These are phyloP conservation scores for Oscheius sp. DNA, from an alignment of 2,888 invertebrate species.

Conservation along the genomic window DNA sequence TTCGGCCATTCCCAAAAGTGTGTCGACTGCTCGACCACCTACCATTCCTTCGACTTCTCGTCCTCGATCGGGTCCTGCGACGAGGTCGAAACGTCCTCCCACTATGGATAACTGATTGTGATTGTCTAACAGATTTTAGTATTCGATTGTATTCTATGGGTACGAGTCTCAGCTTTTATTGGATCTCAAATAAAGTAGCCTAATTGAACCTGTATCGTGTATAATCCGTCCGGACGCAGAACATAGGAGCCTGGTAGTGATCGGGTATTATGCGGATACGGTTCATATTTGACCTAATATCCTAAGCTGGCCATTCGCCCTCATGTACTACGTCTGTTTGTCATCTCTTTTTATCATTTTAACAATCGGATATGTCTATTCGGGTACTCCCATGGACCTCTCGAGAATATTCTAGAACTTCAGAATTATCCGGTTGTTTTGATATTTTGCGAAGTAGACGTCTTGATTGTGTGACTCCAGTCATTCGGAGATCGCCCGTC, in stretches of 20 bases:
- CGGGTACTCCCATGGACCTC: too few species aligned
- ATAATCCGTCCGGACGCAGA: constrained; percentile 25
- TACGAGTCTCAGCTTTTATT: constrained; percentile 25
- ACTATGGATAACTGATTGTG: constrained; percentile 30
- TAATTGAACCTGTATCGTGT: constrained; percentile 28
- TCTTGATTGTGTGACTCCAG: constrained; percentile 18
- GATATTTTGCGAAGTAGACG: constrained; percentile 5
- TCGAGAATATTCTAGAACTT: not conserved
- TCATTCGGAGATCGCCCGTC: constrained; percentile 25
- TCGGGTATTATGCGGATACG: constrained; percentile 18
- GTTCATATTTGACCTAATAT: constrained; percentile 31
- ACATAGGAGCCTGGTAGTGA: constrained; percentile 21
- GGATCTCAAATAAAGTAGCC: constrained; percentile 25
- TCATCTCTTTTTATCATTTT: too few species aligned
- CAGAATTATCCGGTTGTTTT: constrained; percentile 26
- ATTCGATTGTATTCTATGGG: constrained; percentile 21
- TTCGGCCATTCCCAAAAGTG: constrained; percentile 24
- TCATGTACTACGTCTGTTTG: not conserved
- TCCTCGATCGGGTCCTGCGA: constrained; percentile 19
- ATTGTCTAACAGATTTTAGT: not conserved
- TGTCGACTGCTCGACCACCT: not conserved
- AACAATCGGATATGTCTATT: too few species aligned
- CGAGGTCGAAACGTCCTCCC: not conserved
- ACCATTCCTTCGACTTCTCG: not conserved
- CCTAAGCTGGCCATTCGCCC: constrained; percentile 21